Evolutionary conservation across 2,888 invertebrate species (phyloP), one percentile per base, ranked within the genome.

Genomic region (Xylophagus ater): DNA sequence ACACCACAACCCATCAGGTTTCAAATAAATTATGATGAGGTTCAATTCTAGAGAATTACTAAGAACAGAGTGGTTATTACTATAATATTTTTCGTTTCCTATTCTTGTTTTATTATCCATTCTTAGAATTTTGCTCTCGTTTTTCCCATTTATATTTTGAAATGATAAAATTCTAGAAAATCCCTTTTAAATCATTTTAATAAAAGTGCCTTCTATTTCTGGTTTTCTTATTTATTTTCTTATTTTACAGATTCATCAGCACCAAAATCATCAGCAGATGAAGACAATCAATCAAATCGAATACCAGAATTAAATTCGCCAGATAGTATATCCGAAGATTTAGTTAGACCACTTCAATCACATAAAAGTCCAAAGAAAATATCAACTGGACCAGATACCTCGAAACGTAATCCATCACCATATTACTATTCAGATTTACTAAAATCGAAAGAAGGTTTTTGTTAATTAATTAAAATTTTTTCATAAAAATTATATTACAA

Each of bases 351-450:
- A 26, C 50, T 69, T 47, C 67, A 69, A 40, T 51, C 59, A 12
- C 56, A 62, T 44, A 58, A 62, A 37, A 61, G 62, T 50, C 61
- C 65, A 14, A 59, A 62, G 37, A 61, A 63, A 50, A 32, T 56
- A 42, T 52, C 57, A 25, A 43, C 44, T 17, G 37, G 43, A 14
- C 34, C 53, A n/a, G 55, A 58, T 46, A 51, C 55, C 45, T 56
- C 55, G 42, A 71, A 70, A 57, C 71, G 82, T 23, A 82, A 84
- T 56, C 83, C 83, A 9, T 85, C 84, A 40, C 84, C 85, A 2
- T 85, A 85, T 57, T 85, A 85, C 53, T 85, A 85, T 73, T 81
- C 82, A 2, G 85, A 85, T 56, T 63, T 85, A 37, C 77, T 81
- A 44, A 73, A 74, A 51, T 60, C 55, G 14, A 56, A 55, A 46